Base-by-base conservation (phyloP, 2,113 vertebrate species). In the Nansenia antarctica region DNA sequence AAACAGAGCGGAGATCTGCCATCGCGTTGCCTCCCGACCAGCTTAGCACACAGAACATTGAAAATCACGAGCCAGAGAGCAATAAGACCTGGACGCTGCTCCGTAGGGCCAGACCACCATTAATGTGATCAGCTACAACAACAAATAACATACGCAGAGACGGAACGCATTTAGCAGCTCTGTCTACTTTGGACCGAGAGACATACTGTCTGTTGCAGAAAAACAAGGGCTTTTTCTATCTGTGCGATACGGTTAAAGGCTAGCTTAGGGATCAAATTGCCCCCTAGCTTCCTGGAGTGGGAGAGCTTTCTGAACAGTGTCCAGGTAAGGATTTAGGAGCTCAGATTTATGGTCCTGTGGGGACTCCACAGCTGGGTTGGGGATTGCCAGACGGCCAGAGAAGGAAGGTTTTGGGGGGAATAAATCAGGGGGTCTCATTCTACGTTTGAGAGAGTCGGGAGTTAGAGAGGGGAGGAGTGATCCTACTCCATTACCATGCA, bases 281-380 rank as follows among this genome's bases (percentile, higher is more conserved):
- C 81, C 76, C 71, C 80, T 68, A 67, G 70, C 62, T 77, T 83
- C 75, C 79, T 82, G 57, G 68, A 27, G 70, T 67, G 72, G 72
- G 63, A 73, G 34, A 42, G 73, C 52, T 63, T 60, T 73, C 72
- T 85, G 87, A 87, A 81, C 20, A 57, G 75, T 76, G 80, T 81
- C 86, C 87, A 89, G 85, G 80, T 90, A 85, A 69, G 74, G 86
- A 80, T 85, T 76, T 84, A 85, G 67, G 65, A 70, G 87, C 82
- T 85, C 59, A 75, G 87, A 87, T 90, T 90, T 87, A 90, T 88
- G 78, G 82, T 69, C 74, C 90, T 76, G 81, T 32, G 71, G 89
- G 85, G 90, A 89, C 84, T 62, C 72, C 30, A 82, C 87, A 90
- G 89, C 88, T 91, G 89, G 86, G 90, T 80, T 83, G 73, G 78